A percentile compares a stretch with the other conserved stretches of the same genome.
Evolutionary conservation across 2,888 invertebrate genomes (phyloP).

Genomic region (Anthophora plumipes): DNA sequence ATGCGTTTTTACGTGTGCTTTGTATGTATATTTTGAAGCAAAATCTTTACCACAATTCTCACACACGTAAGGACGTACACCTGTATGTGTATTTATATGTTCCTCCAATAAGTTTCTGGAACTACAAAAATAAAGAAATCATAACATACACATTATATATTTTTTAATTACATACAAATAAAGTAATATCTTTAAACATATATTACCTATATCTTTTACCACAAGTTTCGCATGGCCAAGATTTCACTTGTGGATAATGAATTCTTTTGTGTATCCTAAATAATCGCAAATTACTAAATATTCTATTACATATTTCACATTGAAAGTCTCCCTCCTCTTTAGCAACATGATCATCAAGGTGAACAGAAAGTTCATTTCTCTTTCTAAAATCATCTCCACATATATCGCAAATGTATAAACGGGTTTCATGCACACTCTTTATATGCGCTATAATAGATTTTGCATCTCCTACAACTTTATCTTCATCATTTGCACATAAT

Average conservation of each 20-base stretch:
- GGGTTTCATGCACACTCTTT: conserved; percentile 87
- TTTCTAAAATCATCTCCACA: conserved; percentile 89
- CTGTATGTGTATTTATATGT: conserved; percentile 90
- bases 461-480: conserved; percentile 85
- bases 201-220: conserved; percentile 89
- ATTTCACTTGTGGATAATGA: conserved; percentile 87
- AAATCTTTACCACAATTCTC: conserved; percentile 89
- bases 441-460: conserved; percentile 88
- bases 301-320: conserved; percentile 88
- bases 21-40: conserved; percentile 92
- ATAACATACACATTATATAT: too few species aligned
- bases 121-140: conserved; percentile 77
- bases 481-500: conserved; percentile 84
- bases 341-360: conserved; percentile 88
- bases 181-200: too few species aligned
- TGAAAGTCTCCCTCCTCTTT: conserved; percentile 88
- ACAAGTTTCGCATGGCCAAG: conserved; percentile 89
- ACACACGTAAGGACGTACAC: conserved; percentile 89
- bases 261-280: conserved; percentile 88
- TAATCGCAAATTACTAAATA: conserved; percentile 87
- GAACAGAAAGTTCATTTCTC: conserved; percentile 87
- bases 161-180: too few species aligned
- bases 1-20: conserved; percentile 91
- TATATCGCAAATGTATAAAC: conserved; percentile 89
- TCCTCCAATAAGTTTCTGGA: conserved; percentile 90